Base-by-base conservation (phyloP, 2,797 vertebrate species). In the Salmo trutta region DNA sequence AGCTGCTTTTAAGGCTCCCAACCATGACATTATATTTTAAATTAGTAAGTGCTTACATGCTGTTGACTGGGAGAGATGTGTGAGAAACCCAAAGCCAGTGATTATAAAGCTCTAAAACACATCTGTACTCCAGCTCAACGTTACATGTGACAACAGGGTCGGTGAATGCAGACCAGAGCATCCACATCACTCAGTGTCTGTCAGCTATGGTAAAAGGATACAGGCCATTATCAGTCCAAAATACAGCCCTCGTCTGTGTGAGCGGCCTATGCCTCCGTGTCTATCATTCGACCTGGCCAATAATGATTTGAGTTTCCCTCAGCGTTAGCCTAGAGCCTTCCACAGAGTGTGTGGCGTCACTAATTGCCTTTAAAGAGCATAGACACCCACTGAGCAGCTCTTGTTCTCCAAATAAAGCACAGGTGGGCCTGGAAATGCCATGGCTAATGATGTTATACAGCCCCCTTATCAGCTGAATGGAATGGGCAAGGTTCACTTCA, bases 31-130 rank as follows among this genome's bases (percentile, higher is more conserved):
- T 93, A 94, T 89, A 86, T 92, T 91, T 87, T 88, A 91, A 93
- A 94, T 93, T 92, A 93, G 90, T 92, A 92, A 93, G 94, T 92
- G 93, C 93, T 94, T 95, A 94, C 93, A 93, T 86, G 92, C 91
- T 91, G 91, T 91, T 93, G 90, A 90, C 89, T 81, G 79, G 89
- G 90, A 90, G 86, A 52, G 89, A 92, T 90, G 81, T 66, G 89
- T 68, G 87, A 93, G 91, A 92, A 93, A 93, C 92, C 93, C 85
- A 86, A 94, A 92, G 91, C 91, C 79, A 81, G 88, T 95, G 91
- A 95, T 95, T 94, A 94, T 86, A 2, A 53, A 87, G 86, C 88
- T 90, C 85, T 87, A 82, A 84, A 91, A 92, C 91, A 93, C 93
- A 93, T 94, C 92, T 94, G 93, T 87, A 91, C 88, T 88, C 84